These are phyloP conservation scores for Dynastes grantii DNA, from an alignment of 2,888 invertebrate species.

Conservation along the genomic window DNA sequence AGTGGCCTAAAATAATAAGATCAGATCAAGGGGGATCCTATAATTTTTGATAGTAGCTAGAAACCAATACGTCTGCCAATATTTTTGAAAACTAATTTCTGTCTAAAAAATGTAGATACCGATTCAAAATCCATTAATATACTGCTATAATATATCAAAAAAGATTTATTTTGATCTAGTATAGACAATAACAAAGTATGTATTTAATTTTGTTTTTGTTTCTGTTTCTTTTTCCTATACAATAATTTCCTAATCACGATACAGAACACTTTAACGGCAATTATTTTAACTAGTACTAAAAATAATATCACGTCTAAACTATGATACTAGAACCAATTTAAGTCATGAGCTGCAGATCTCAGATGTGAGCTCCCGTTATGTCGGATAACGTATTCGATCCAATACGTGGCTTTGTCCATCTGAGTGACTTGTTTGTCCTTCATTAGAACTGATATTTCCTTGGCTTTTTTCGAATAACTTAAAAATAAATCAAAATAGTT, in stretches of 20 bases:
- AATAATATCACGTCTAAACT: constrained; percentile 55
- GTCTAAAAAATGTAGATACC: too few relatives aligned
- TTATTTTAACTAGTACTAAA: constrained; percentile 5
- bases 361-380: constrained; percentile 57
- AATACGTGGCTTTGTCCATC: constrained; percentile 56
- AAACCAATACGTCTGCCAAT: too few relatives aligned
- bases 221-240: neutral
- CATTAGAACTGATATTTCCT: constrained; percentile 51
- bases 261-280: neutral
- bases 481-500: neutral
- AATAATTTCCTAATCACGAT: constrained; percentile 26
- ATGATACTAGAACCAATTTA: constrained; percentile 56
- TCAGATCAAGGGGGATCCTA: too few relatives aligned
- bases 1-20: too few relatives aligned
- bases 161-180: too few relatives aligned
- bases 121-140: too few relatives aligned
- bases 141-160: too few relatives aligned
- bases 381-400: constrained; percentile 57
- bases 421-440: constrained; percentile 54
- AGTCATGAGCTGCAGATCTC: constrained; percentile 54
- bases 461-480: constrained; percentile 50
- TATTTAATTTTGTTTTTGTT: constrained; percentile 4
- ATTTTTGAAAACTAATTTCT: too few relatives aligned
- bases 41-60: too few relatives aligned
- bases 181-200: too few relatives aligned